These are phyloP conservation scores for Microcebus lehilahytsara DNA, from an alignment of 2,113 vertebrate species.

Conservation along the genomic window DNA sequence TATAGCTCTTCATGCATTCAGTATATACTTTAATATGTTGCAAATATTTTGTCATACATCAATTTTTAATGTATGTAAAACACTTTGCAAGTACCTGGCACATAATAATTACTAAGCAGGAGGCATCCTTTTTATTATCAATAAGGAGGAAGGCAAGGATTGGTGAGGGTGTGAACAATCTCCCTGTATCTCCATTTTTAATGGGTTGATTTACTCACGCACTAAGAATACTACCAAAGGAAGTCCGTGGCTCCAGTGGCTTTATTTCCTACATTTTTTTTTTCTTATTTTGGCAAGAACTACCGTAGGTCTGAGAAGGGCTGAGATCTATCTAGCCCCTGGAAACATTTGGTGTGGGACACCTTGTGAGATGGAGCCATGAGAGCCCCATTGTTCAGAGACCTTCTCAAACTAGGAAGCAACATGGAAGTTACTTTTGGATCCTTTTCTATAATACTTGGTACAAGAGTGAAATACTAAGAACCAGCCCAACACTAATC, in stretches of 20 bases:
- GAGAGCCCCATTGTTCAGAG: neutral
- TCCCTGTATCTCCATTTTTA: neutral
- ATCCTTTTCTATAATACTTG: neutral
- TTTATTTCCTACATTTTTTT: neutral
- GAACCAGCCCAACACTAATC: neutral
- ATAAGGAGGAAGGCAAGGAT: neutral
- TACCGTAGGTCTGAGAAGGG: neutral
- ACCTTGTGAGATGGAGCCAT: neutral
- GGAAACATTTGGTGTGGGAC: too few species aligned
- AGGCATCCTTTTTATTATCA: neutral
- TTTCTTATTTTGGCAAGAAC: neutral
- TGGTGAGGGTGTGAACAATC: neutral
- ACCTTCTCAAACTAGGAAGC: neutral
- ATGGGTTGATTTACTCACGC: neutral
- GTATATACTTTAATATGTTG: neutral
- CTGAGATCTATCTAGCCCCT: neutral
- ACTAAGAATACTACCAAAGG: neutral
- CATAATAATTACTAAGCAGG: neutral
- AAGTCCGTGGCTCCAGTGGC: neutral
- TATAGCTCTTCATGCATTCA: neutral
- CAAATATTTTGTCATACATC: neutral
- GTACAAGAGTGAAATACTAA: neutral
- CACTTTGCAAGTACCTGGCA: neutral
- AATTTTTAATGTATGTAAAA: neutral
- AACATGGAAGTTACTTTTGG: rapidly evolving